Percentiles rank a stretch among this genome's conserved stretches.
phyloP scores from a whole-genome alignment of 2,797 vertebrate species.

The Urophycis tenuis region DNA sequence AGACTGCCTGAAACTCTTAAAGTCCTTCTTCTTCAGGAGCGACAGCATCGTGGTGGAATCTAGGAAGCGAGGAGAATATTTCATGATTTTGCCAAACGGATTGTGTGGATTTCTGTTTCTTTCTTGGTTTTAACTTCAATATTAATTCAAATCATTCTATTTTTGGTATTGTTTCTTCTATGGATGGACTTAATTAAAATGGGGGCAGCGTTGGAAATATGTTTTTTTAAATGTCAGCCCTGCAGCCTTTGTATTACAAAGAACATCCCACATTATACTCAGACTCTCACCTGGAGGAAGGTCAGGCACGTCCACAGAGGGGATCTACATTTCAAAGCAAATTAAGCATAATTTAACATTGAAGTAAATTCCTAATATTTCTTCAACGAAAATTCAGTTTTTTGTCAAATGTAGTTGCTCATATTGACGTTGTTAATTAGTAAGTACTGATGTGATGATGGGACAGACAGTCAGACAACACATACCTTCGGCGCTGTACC shows the following conservation, averaged over 20 bases:
- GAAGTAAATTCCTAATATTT: constrained; percentile 13
- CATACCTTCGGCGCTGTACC: constrained; percentile 37
- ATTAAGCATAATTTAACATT: constrained; percentile 23
- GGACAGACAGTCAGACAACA: neutral
- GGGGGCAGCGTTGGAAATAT: constrained; percentile 34
- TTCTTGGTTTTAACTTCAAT: neutral
- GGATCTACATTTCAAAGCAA: constrained; percentile 44
- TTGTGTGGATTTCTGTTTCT: neutral
- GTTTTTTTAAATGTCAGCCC: constrained; percentile 48
- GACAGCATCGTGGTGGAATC: constrained; percentile 36
- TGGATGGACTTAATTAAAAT: constrained; percentile 24
- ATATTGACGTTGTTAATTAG: neutral
- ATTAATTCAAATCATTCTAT: constrained; percentile 2
- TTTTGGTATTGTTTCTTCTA: constrained; percentile 19
- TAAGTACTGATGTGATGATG: neutral
- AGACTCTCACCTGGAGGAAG: constrained; percentile 52
- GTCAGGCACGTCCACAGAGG: constrained; percentile 26
- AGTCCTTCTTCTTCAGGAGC: constrained; percentile 62
- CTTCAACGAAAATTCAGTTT: neutral
- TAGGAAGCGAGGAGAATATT: constrained; percentile 32
- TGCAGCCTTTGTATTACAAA: constrained; percentile 27
- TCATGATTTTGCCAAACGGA: neutral
- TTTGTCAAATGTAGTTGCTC: neutral
- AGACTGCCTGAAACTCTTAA: constrained; percentile 58
- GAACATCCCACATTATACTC: constrained; percentile 10